Base-by-base conservation (phyloP, 1,140 invertebrate genomes). In the Steinernema khuongi region DNA sequence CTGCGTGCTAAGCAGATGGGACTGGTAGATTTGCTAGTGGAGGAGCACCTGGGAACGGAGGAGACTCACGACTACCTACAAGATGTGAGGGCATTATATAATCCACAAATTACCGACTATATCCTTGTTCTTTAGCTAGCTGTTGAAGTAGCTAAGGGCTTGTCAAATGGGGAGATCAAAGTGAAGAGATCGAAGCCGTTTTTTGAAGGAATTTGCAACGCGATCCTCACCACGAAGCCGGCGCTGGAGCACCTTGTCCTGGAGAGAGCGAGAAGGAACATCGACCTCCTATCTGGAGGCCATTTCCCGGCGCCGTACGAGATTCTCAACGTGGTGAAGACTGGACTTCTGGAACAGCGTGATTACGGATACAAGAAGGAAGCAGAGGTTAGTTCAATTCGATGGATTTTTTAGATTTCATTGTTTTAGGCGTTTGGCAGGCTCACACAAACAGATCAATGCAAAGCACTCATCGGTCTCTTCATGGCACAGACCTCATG, bases 401-500 rank as follows among this genome's bases (percentile, higher is more conserved):
- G n/a, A 73, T 31, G 26, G 1, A 44, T 72, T 41, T 67, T 14
- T 4, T 29, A 29, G 41, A 44, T 30, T 26, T 1, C 41, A 60
- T 17, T 41, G 17, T 68, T 81, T 32, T 29, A 88, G 86, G 85
- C 88, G n/a, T 99, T 99, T 87, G 94, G 91, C 33, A 90, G 95
- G 79, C 87, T 99, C 0, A 91, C 91, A 0, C 91, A 93, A 88
- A 97, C 96, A 0, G 90, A 90, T 14, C 91, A 99, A 86, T 92
- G 91, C 41, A 94, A 92, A 87, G 95, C 95, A 32, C 88, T 99
- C 1, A 92, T 97, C 80, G 92, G 91, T 78, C 88, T 99, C 0
- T 99, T 97, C 87, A 90, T 94, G 83, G 97, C 95, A 50, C 94
- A 97, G 87, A 97, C 94, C 2, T 91, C 94, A 79, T 98, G 95